Percentiles rank a stretch among this genome's conserved stretches.
Evolutionary conservation across 2,888 invertebrate genomes (phyloP).

Genomic region (Cephus rjabovi): DNA sequence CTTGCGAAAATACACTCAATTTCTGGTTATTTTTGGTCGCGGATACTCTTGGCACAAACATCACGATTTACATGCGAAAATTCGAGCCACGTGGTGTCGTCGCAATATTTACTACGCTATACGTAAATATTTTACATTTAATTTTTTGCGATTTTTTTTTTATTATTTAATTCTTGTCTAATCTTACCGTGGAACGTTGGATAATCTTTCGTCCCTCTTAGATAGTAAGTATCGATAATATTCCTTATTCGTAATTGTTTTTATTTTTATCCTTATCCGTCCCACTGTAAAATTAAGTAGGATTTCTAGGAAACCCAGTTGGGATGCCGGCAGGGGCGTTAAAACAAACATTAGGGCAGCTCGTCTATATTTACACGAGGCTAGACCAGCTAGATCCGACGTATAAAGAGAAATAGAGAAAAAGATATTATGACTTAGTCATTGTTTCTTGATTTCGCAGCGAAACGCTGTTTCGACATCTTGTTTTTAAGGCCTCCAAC

Average conservation of each 20-base stretch:
- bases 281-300: not conserved
- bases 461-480: not conserved
- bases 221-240: not conserved
- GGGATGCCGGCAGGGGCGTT: not conserved
- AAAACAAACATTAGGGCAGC: not conserved
- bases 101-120: not conserved
- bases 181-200: not conserved
- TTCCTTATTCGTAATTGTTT: not conserved
- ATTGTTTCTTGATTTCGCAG: not conserved
- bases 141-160: not conserved
- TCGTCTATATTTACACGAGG: not conserved
- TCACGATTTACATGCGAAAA: not conserved
- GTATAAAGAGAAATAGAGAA: not conserved
- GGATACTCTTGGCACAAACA: not conserved
- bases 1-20: not conserved
- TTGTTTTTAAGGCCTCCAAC: not conserved
- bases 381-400: not conserved
- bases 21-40: not conserved
- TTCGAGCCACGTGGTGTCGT: not conserved
- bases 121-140: not conserved
- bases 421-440: not conserved
- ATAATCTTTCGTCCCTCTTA: not conserved
- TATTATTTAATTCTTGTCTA: not conserved
- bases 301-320: not conserved
- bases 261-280: not conserved